Evolutionary conservation across 2,888 invertebrate species (phyloP).

Genomic region (Athripsodes cinereus): DNA sequence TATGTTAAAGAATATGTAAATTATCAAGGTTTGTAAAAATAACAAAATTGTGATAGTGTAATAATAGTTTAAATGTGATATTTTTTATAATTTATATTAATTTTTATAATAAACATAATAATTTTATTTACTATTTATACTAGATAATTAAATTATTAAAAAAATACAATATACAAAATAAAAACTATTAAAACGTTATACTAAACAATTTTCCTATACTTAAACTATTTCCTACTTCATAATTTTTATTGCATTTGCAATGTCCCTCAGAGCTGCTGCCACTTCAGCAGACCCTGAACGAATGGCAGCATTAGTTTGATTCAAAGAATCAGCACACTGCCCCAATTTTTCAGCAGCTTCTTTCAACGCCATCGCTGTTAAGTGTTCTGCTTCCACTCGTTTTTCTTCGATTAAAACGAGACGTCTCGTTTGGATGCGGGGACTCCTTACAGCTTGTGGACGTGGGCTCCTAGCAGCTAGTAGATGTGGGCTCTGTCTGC

Average conservation of each 20-base stretch:
- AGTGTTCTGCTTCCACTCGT: neutral
- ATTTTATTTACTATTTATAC: neutral
- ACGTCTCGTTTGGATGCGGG: neutral
- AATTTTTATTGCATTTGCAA: neutral
- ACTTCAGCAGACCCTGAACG: too few species aligned
- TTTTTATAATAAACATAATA: neutral
- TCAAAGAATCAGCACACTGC: neutral
- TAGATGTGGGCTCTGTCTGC: neutral
- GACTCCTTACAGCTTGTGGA: neutral
- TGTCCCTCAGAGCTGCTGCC: conserved; percentile 5
- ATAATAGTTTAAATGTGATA: neutral
- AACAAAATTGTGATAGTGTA: too few species aligned
- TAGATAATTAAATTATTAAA: too few species aligned
- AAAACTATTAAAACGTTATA: too few species aligned
- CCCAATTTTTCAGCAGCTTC: too few species aligned
- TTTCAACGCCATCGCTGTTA: neutral
- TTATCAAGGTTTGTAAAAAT: too few species aligned
- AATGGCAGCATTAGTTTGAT: neutral
- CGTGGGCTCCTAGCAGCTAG: neutral
- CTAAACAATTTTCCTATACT: neutral
- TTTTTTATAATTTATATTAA: neutral
- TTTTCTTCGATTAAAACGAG: neutral
- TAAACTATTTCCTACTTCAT: too few species aligned
- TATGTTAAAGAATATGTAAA: too few species aligned
- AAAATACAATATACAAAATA: too few species aligned